These are phyloP conservation scores for Drosophila prostipennis DNA, from an alignment of 2,888 invertebrate species.

Conservation along the genomic window DNA sequence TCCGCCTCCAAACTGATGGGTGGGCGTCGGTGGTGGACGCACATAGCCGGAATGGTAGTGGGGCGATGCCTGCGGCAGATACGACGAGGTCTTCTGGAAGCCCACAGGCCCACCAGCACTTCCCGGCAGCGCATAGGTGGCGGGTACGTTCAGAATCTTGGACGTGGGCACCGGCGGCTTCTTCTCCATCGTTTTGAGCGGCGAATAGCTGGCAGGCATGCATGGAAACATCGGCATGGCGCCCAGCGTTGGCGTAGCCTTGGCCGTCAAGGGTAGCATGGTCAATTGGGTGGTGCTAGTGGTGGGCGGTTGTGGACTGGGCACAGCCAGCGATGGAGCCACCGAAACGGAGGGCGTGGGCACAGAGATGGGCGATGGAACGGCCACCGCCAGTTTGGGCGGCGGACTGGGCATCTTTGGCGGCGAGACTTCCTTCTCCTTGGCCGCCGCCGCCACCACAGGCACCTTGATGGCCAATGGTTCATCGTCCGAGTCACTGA, in stretches of 20 bases:
- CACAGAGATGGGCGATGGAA: conserved; percentile 27
- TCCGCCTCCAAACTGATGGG: conserved; percentile 62
- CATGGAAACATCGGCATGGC: conserved; percentile 23
- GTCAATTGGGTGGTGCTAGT: conserved; percentile 63
- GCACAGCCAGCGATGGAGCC: conserved; percentile 4
- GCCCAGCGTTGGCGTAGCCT: conserved; percentile 34
- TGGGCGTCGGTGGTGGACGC: conserved; percentile 69
- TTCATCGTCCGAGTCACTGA: conserved; percentile 88
- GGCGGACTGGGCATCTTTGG: conserved; percentile 28
- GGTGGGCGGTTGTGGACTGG: conserved; percentile 42
- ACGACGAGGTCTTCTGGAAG: conserved; percentile 73
- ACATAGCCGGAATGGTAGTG: conserved; percentile 79
- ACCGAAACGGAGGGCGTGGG: conserved; percentile 7
- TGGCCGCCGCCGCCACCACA: conserved; percentile 52
- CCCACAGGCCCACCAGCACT: conserved; percentile 31
- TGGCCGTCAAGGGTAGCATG: conserved; percentile 77
- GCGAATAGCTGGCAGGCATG: conserved; percentile 55
- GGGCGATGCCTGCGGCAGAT: conserved; percentile 81
- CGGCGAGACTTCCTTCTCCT: conserved; percentile 13
- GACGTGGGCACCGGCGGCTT: conserved; percentile 81
- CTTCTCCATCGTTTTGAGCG: conserved; percentile 75
- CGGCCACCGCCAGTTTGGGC: conserved; percentile 3
- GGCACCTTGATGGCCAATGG: conserved; percentile 86
- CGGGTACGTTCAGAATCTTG: conserved; percentile 81
- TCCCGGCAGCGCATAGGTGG: conserved; percentile 78